Evolutionary conservation across 1,140 invertebrate species (phyloP).

Genomic region (Melipona quadrifasciata): DNA sequence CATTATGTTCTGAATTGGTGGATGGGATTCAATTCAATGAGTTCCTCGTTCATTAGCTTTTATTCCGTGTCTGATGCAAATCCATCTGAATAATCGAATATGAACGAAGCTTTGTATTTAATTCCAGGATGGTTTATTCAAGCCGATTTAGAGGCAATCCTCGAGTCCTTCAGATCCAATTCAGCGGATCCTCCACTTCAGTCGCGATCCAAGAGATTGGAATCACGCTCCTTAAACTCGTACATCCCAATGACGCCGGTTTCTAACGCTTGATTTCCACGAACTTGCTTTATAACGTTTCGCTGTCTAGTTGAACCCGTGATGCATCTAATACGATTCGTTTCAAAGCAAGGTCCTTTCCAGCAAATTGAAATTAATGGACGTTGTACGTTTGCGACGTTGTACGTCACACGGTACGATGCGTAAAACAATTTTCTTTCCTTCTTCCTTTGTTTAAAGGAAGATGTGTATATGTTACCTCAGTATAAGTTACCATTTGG

Average conservation of each 20-base stretch:
- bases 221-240: constrained; percentile 3
- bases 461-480: background rate
- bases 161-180: constrained; percentile 27
- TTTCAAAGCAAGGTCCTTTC: background rate
- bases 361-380: background rate
- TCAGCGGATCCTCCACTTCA: constrained; percentile 15
- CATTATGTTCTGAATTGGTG: background rate
- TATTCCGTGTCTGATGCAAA: constrained; percentile 19
- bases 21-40: background rate
- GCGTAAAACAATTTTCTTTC: background rate
- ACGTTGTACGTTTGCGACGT: background rate
- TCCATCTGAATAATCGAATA: constrained; percentile 19
- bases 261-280: background rate
- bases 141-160: constrained; percentile 10
- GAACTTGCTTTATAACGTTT: constrained; percentile 5
- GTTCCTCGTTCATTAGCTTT: background rate
- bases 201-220: background rate
- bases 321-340: background rate
- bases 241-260: background rate
- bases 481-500: background rate
- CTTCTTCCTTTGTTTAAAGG: background rate
- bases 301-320: background rate
- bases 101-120: constrained; percentile 15
- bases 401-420: background rate
- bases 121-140: constrained; percentile 24